Evolutionary conservation across 2,888 invertebrate genomes (phyloP).

Genomic region (Drosophila paramelanica): DNA sequence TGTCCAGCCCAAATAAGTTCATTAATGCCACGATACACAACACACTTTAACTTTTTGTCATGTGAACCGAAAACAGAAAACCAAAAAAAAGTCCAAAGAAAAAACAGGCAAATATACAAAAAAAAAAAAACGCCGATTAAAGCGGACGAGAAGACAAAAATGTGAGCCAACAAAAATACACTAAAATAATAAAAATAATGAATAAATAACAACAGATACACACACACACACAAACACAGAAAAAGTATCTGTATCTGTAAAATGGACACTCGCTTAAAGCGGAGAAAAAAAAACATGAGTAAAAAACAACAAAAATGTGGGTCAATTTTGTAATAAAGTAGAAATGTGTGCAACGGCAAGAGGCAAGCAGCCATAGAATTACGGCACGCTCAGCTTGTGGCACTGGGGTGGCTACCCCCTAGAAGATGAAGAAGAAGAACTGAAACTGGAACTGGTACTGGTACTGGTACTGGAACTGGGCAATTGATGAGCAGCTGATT

Average conservation of each 20-base stretch:
- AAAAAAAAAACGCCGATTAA: slow-evolving; percentile 46
- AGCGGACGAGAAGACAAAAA: slow-evolving; percentile 47
- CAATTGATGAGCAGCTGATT: slow-evolving; percentile 49
- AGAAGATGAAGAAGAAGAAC: not conserved
- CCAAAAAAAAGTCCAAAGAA: not conserved
- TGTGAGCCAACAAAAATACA: slow-evolving; percentile 40
- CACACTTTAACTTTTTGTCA: slow-evolving; percentile 44
- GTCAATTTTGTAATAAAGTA: slow-evolving; percentile 82
- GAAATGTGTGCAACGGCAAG: slow-evolving; percentile 39
- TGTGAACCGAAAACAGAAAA: slow-evolving; percentile 35
- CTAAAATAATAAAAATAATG: slow-evolving; percentile 78
- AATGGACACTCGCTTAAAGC: slow-evolving; percentile 55
- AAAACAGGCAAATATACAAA: slow-evolving; percentile 18
- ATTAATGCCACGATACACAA: slow-evolving; percentile 76
- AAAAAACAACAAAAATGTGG: slow-evolving; percentile 73
- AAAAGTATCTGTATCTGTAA: slow-evolving; percentile 33
- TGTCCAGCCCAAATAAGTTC: slow-evolving; percentile 77
- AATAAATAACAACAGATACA: slow-evolving; percentile 71
- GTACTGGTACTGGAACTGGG: slow-evolving; percentile 6
- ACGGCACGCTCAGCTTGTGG: slow-evolving; percentile 30
- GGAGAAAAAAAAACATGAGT: slow-evolving; percentile 45
- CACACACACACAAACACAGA: slow-evolving; percentile 18
- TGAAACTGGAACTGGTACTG: slow-evolving; percentile 4
- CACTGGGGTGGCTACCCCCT: slow-evolving; percentile 22
- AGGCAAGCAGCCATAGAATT: slow-evolving; percentile 56